Evolutionary conservation across 37 sponge, comb jelly and placozoan genomes (phyloP).

Genomic region (Cladorhizidae sp.): DNA sequence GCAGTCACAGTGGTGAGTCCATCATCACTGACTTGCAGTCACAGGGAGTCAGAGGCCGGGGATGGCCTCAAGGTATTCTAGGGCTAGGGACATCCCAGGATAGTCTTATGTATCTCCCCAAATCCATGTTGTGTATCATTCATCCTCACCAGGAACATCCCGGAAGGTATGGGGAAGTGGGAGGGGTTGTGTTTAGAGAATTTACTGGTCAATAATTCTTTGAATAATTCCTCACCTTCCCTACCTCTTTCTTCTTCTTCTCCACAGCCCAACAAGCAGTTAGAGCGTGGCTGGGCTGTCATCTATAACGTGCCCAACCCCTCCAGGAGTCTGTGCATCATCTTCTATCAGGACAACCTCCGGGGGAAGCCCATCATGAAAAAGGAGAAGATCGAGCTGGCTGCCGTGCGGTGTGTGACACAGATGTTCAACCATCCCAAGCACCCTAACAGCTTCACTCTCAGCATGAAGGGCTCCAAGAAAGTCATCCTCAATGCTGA

Average conservation of each 20-base stretch:
- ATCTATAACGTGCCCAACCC: constrained; percentile 17
- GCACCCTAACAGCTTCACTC: constrained; percentile 58
- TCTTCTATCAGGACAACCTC: constrained; percentile 34
- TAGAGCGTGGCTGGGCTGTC: constrained; percentile 47
- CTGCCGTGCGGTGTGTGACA: constrained; percentile 20
- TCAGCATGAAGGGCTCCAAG: constrained; percentile 57
- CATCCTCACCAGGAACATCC: too few relatives aligned
- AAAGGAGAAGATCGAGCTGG: constrained; percentile 54
- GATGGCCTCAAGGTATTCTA: too few relatives aligned
- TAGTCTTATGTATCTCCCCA: too few relatives aligned
- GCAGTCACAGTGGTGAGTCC: too few relatives aligned
- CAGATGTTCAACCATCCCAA: constrained; percentile 61
- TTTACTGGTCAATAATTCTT: too few relatives aligned
- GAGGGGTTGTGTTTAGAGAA: too few relatives aligned
- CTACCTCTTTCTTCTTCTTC: background rate
- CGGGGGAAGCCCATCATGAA: constrained; percentile 27
- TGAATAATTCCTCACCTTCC: background rate
- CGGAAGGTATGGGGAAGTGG: too few relatives aligned
- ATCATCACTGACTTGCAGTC: too few relatives aligned
- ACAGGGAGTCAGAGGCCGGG: too few relatives aligned
- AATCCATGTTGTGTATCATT: too few relatives aligned
- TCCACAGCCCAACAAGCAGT: constrained; percentile 14
- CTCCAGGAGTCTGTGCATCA: constrained; percentile 23
- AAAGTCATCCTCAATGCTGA: constrained; percentile 34
- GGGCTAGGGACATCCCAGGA: too few relatives aligned